These are phyloP conservation scores for Nymphalis io DNA, from an alignment of 1,140 invertebrate species.

Conservation along the genomic window DNA sequence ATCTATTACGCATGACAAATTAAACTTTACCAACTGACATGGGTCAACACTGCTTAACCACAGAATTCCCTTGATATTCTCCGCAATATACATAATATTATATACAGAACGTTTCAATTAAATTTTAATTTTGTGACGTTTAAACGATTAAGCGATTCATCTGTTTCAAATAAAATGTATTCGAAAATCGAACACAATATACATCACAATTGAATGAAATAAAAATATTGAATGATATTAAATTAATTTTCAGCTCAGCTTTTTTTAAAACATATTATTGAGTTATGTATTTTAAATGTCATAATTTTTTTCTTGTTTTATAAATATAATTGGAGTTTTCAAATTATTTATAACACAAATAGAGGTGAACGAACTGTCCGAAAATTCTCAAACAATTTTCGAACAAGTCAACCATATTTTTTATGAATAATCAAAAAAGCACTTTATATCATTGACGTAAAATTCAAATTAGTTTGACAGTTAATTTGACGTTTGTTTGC, in stretches of 20 bases:
- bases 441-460: neutral
- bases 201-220: too few relatives aligned
- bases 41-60: slow-evolving; percentile 1
- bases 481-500: neutral
- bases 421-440: neutral
- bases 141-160: neutral
- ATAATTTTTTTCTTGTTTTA: neutral
- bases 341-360: slow-evolving; percentile 9
- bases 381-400: slow-evolving; percentile 15
- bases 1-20: slow-evolving; percentile 9
- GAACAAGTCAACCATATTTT: neutral
- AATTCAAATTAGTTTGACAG: slow-evolving; percentile 10
- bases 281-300: too few relatives aligned
- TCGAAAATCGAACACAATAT: too few relatives aligned
- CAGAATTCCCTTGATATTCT: neutral
- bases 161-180: too few relatives aligned
- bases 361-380: slow-evolving; percentile 16
- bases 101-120: neutral
- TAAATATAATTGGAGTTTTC: neutral
- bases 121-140: slow-evolving; percentile 1
- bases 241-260: too few relatives aligned
- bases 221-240: too few relatives aligned
- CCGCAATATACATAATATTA: too few relatives aligned
- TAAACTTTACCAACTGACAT: neutral
- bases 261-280: too few relatives aligned